phyloP scores from a whole-genome alignment of 1,140 invertebrate genomes.

The Acromyrmex heyeri region DNA sequence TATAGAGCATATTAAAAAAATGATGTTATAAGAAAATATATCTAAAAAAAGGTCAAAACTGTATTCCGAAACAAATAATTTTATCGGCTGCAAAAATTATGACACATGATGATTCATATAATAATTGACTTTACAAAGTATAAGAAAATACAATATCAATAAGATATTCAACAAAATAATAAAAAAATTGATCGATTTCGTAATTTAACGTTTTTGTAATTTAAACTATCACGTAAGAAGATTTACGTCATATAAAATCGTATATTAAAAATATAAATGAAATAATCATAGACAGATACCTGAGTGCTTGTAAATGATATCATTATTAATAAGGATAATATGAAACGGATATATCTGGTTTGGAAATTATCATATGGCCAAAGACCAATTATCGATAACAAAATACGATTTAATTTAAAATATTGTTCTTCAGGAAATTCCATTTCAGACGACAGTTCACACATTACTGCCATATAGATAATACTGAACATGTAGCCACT shows the following conservation, averaged over 20 bases:
- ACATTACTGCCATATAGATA: background rate
- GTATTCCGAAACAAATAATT: background rate
- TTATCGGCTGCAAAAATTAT: conserved; percentile 3
- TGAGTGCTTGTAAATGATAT: background rate
- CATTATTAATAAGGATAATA: background rate
- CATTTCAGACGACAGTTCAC: conserved; percentile 6
- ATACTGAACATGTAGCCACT: too few species aligned
- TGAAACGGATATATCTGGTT: background rate
- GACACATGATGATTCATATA: background rate
- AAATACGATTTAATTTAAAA: background rate
- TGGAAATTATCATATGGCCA: conserved; percentile 28
- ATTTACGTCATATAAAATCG: background rate
- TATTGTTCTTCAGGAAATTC: background rate
- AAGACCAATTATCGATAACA: conserved; percentile 27
- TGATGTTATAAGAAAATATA: background rate
- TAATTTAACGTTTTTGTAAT: too few species aligned
- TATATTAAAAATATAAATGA: background rate
- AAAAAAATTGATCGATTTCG: background rate
- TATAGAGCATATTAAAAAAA: background rate
- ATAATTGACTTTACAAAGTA: background rate
- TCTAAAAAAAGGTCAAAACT: background rate
- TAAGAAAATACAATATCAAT: background rate
- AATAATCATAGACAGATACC: conserved; percentile 6
- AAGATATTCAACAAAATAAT: background rate
- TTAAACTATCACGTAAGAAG: too few species aligned